Evolutionary conservation across 2,113 vertebrate species (phyloP), one percentile per base, ranked within the genome.

Genomic region (Pampusana beccarii): DNA sequence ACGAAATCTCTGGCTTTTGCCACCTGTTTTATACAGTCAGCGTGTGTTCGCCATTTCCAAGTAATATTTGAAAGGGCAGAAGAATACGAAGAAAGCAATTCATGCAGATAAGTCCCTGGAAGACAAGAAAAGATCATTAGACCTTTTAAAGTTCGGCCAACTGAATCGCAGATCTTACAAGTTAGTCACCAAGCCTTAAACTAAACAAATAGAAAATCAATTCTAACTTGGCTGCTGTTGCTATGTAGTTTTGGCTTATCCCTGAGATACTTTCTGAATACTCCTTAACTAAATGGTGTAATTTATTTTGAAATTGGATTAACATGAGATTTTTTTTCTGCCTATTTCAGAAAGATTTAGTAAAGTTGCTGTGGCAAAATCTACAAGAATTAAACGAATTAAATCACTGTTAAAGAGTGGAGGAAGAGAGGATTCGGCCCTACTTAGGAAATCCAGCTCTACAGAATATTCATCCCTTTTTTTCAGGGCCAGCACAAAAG

Each of bases 41-140:
- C 14, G 53, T 28, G 21, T 81, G 66, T 48, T 83, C 61, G 40
- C 75, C 5, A 80, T 88, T 91, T 86, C 72, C 87, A 60, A 75
- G 33, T 70, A 86, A 72, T 83, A 79, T 78, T 71, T 87, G 72
- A 83, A 95, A 93, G 70, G 60, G 50, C 31, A 90, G 70, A 81
- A 91, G 69, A 77, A 38, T 28, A 73, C 7, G 11, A 82, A 72
- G 56, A 38, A 82, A 93, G 40, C n/a, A 94, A 83, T 66, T 42
- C 14, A 51, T 88, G 67, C 44, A 26, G 81, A 44, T 53, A 78
- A 75, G 48, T 62, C 36, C 86, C 77, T 79, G 50, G 44, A 94
- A 92, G 13, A 65, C 60, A 72, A 78, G 75, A 78, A 85, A 91
- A 83, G 11, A 54, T 72, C 58, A 50, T 67, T 80, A 78, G 85